Evolutionary conservation across 2,113 vertebrate species (phyloP), one percentile per base, ranked within the genome.

Genomic region (Numida meleagris): DNA sequence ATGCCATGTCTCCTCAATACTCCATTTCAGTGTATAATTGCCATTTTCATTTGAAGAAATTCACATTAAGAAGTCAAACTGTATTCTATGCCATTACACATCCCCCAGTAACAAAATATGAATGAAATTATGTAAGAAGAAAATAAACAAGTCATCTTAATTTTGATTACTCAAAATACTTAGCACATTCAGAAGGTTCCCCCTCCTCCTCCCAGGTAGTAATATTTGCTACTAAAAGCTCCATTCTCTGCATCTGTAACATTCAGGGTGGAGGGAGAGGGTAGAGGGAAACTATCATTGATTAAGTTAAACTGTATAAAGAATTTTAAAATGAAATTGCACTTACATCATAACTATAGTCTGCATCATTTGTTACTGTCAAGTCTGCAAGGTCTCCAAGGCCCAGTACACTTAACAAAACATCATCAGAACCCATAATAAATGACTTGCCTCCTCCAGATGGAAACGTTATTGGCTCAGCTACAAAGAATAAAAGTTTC

Each of bases 291-390:
- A 86, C 57, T 94, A 95, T 61, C 90, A 96, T 57, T 88, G 86
- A 96, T 96, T 96, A 96, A 42, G 95, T 91, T 94, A 89, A 75
- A 86, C 15, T 16, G 6, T 66, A 97, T 90, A 93, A 97, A 94
- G 77, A 97, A 97, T 95, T 97, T 96, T 81, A 96, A 98, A 98
- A 98, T 97, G 96, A 98, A 98, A 97, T 96, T 94, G 89, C 92
- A 97, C 98, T 99, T 98, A 99, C 99, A 97, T 99, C 99, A 86
- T 99, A 99, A 98, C 98, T 99, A 97, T 99, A 99, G 97, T 99
- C 99, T 83, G 98, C 98, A 97, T 99, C 99, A 97, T 99, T 99
- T 97, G 99, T 98, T 96, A 99, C 99, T 57, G 99, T 99, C 98
- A 99, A 99, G 98, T 99, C 99, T 89, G 99, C 99, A 94, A 99